Evolutionary conservation across 2,888 invertebrate species (phyloP).

Genomic region (Scelioninae gen. 1): DNA sequence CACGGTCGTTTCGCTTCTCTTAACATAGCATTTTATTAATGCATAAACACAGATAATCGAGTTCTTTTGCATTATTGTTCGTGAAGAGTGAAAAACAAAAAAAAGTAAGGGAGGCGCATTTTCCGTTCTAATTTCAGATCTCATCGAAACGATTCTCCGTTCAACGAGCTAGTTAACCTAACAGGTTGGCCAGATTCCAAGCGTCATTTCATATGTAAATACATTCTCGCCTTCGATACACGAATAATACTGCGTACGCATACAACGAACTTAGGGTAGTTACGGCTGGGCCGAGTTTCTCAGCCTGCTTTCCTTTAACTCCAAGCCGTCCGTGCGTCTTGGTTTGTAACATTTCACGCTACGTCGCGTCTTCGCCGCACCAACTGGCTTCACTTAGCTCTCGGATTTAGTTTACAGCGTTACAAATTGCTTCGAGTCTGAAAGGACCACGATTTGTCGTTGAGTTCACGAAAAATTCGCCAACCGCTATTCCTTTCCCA

Average conservation of each 20-base stretch:
- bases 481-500: constrained; percentile 23
- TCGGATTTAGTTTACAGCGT: constrained; percentile 41
- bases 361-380: constrained; percentile 77
- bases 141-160: constrained; percentile 73
- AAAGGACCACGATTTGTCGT: constrained; percentile 17
- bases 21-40: constrained; percentile 22
- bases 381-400: constrained; percentile 73
- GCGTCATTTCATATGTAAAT: constrained; percentile 78
- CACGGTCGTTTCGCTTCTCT: not conserved
- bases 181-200: constrained; percentile 79
- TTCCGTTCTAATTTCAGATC: constrained; percentile 77
- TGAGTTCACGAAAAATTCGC: constrained; percentile 46
- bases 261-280: constrained; percentile 27
- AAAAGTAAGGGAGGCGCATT: constrained; percentile 74
- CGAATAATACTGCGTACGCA: constrained; percentile 43
- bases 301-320: constrained; percentile 16
- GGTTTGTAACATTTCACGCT: constrained; percentile 77
- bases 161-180: constrained; percentile 80
- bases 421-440: constrained; percentile 48
- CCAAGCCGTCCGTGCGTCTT: constrained; percentile 37
- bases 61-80: constrained; percentile 26
- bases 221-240: constrained; percentile 62
- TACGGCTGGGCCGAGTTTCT: constrained; percentile 10
- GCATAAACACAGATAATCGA: constrained; percentile 23
- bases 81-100: too few species aligned